Base-by-base conservation (phyloP, 2,888 invertebrate genomes). In the Andrena camellia region DNA sequence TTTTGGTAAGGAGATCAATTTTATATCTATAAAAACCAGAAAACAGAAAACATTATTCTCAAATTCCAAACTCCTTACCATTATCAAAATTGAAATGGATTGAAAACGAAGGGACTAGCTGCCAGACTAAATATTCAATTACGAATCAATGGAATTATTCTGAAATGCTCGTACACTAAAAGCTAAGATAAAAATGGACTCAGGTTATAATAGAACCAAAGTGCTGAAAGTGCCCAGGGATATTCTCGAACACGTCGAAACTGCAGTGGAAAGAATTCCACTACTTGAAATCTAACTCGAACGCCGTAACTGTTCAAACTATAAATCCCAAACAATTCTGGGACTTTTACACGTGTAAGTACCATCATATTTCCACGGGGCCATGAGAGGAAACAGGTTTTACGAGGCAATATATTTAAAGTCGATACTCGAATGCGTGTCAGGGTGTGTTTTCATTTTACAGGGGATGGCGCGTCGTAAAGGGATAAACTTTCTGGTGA, bases 351-450 rank as follows among this genome's bases (percentile, higher is more conserved):
- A 3, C 31, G 60, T 10, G 26, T 8, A 59, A 59, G 13, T 17
- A 23, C 35, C 17, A 3, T 20, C 26, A 33, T 68, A 76, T 68
- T 50, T 68, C 57, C 57, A 35, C 57, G 17, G 33, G 17, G 13
- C 52, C 35, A 8, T 4, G 23, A n/a, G 23, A 13, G 23, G 2
- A 42, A 63, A 31, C 48, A 50, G 3, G 62, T 57, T 79, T 76
- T 76, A 76, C 68, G 63, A 23, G 0, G 64, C 69, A 48, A 60
- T 67, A 54, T 66, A 78, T 71, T 60, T 50, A 48, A 20, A 26
- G 48, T 31, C 80, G 60, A 78, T 80, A 76, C 31, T 10, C 13
- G 20, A 33, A 62, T 66, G 42, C 70, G 42, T 71, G 70, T 64
- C 66, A 17, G 31, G 26, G 59, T 33, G 33, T 71, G 70, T 60